These are phyloP conservation scores for Ectemnius continuus DNA, from an alignment of 2,888 invertebrate species.

Conservation along the genomic window DNA sequence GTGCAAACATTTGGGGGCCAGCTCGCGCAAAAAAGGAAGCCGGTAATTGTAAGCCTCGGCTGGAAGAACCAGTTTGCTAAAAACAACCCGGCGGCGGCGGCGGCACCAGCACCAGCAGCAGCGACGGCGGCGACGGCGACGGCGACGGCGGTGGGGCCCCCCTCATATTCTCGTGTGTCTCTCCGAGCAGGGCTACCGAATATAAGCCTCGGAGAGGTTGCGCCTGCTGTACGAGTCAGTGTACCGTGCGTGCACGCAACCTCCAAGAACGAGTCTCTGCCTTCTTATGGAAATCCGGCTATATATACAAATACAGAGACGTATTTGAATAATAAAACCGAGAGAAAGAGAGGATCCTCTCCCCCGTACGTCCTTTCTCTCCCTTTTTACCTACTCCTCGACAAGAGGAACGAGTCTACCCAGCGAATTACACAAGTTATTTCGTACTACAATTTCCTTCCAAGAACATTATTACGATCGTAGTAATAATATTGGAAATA, in stretches of 20 bases:
- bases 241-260: conserved; percentile 49
- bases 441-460: no score
- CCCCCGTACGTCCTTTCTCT: no score
- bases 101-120: conserved; percentile 62
- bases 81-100: conserved; percentile 70
- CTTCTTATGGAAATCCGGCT: conserved; percentile 37
- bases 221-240: conserved; percentile 45
- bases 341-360: no score
- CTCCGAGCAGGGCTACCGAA: conserved; percentile 70
- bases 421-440: no score
- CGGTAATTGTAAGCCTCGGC: conserved; percentile 67
- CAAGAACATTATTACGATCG: no score
- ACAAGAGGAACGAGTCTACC: no score
- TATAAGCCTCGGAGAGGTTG: conserved; percentile 50
- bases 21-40: conserved; percentile 63
- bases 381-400: no score
- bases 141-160: conserved; percentile 54
- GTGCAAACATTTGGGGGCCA: conserved; percentile 65
- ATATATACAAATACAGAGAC: conserved; percentile 20
- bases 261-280: conserved; percentile 30
- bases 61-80: conserved; percentile 74
- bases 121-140: conserved; percentile 10
- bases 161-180: conserved; percentile 47
- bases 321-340: no score
- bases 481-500: no score